These are phyloP conservation scores for Fragum whitleyi DNA, from an alignment of 2,888 invertebrate species.

Conservation along the genomic window DNA sequence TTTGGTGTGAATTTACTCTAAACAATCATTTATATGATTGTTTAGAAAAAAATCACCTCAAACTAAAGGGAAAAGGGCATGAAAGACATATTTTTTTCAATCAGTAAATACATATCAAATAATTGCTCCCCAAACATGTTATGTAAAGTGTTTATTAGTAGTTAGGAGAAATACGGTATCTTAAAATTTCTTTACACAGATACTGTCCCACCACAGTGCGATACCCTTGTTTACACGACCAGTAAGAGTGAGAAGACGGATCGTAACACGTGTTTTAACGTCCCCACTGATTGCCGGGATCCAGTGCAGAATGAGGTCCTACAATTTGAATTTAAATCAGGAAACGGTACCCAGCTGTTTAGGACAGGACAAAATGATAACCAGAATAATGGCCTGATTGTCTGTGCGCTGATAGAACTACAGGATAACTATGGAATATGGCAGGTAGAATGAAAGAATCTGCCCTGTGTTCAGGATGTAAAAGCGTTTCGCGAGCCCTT, in stretches of 20 bases:
- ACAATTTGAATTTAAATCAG: slow-evolving; percentile 9
- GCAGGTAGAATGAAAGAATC: slow-evolving; percentile 29
- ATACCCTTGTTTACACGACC: not conserved
- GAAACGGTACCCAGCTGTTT: slow-evolving; percentile 56
- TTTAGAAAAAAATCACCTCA: too few relatives aligned
- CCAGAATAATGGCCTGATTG: not conserved
- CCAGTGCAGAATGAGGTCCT: slow-evolving; percentile 33
- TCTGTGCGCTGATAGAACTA: slow-evolving; percentile 40
- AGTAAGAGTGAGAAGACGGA: slow-evolving; percentile 41
- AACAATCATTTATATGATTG: too few relatives aligned
- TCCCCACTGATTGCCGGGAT: slow-evolving; percentile 36
- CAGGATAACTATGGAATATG: slow-evolving; percentile 47
- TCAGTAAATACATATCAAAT: too few relatives aligned
- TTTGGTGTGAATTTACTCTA: too few relatives aligned
- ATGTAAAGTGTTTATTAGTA: too few relatives aligned
- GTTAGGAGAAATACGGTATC: too few relatives aligned
- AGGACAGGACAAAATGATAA: slow-evolving; percentile 3
- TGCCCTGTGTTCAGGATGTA: too few relatives aligned
- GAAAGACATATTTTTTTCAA: too few relatives aligned
- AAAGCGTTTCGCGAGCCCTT: too few relatives aligned
- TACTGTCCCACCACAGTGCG: slow-evolving; percentile 50
- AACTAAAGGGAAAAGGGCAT: too few relatives aligned
- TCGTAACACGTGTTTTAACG: slow-evolving; percentile 31
- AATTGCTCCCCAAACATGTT: too few relatives aligned
- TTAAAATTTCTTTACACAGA: slow-evolving; percentile 22